These are phyloP conservation scores for Planococcus citri DNA, from an alignment of 1,140 invertebrate genomes.

Conservation along the genomic window DNA sequence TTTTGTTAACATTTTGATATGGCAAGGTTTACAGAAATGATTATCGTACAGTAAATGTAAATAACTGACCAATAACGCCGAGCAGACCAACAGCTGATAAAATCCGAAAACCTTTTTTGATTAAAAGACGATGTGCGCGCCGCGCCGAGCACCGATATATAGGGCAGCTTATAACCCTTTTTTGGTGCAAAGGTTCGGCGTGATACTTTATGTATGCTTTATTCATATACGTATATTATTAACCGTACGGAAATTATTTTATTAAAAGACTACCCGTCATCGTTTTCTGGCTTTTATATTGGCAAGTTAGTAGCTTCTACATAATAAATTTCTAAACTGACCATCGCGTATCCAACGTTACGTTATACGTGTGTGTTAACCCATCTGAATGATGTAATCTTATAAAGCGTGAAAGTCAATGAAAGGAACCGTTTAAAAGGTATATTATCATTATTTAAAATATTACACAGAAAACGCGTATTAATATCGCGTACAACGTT, in stretches of 20 bases:
- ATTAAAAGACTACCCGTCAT: background rate
- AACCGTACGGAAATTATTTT: constrained; percentile 7
- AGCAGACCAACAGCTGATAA: background rate
- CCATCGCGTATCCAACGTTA: background rate
- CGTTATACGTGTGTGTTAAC: background rate
- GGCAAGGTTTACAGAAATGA: background rate
- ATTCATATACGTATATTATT: background rate
- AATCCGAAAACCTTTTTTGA: constrained; percentile 1
- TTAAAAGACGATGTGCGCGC: constrained; percentile 6
- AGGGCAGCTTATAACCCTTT: constrained; percentile 1
- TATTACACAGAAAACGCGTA: background rate
- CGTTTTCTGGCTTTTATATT: constrained; percentile 7
- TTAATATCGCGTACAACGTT: too few relatives aligned
- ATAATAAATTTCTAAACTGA: constrained; percentile 4
- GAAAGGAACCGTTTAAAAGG: constrained; percentile 6
- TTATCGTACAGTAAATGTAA: constrained; percentile 3
- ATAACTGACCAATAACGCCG: background rate
- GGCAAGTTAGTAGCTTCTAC: constrained; percentile 5
- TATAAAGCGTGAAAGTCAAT: background rate
- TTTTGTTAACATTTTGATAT: background rate
- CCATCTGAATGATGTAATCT: constrained; percentile 6
- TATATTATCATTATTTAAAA: background rate
- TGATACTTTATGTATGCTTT: background rate
- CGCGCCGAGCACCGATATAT: too few relatives aligned
- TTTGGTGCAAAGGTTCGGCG: background rate